These are phyloP conservation scores for Tapirus terrestris DNA, from an alignment of 2,113 vertebrate species.

Conservation along the genomic window DNA sequence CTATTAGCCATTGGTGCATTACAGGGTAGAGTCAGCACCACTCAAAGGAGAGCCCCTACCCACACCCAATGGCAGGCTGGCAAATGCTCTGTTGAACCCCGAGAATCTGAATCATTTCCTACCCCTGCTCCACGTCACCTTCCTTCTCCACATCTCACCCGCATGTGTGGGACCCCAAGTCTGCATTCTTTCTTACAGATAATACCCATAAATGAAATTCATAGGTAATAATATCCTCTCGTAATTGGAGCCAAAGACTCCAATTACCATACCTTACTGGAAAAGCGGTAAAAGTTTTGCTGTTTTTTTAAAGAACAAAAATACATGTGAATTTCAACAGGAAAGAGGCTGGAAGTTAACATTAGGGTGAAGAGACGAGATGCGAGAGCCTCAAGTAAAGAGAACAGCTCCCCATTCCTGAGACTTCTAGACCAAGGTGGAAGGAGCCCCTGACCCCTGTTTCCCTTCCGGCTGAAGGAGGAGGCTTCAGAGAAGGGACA, in stretches of 20 bases:
- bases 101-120: not conserved
- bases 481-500: not conserved
- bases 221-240: not conserved
- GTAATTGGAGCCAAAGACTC: not conserved
- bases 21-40: not conserved
- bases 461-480: not conserved
- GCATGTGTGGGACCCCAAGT: not conserved
- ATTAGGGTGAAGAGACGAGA: not conserved
- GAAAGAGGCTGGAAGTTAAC: not conserved
- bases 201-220: not conserved
- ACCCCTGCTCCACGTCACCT: not conserved
- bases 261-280: not conserved
- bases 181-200: not conserved
- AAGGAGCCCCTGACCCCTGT: not conserved
- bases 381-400: not conserved
- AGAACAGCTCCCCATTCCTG: not conserved
- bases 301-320: constrained; percentile 31
- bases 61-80: not conserved
- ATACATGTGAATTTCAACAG: not conserved
- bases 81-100: not conserved
- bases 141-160: not conserved
- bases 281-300: constrained; percentile 9
- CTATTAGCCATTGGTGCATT: not conserved
- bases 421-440: not conserved
- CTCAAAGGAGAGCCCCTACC: not conserved